phyloP scores from a whole-genome alignment of 1,140 invertebrate species.

The Cydia fagiglandana region DNA sequence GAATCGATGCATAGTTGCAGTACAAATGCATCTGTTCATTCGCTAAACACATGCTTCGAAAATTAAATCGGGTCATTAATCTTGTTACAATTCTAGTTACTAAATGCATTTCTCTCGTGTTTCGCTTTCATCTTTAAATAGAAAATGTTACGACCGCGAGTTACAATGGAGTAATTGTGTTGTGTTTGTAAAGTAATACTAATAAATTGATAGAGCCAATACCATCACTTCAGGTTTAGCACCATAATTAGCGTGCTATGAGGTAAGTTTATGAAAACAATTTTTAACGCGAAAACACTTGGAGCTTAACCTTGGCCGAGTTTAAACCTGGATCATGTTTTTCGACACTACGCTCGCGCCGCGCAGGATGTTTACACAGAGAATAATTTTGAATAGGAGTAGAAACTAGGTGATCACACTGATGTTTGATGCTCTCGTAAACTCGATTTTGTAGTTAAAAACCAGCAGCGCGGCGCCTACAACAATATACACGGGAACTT shows the following conservation, averaged over 20 bases:
- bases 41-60: conserved; percentile 4
- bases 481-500: conserved; percentile 30
- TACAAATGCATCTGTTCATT: neutral
- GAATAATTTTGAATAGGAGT: conserved; percentile 49
- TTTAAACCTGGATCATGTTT: conserved; percentile 57
- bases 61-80: conserved; percentile 18
- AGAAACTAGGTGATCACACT: conserved; percentile 32
- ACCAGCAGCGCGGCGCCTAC: conserved; percentile 7
- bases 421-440: conserved; percentile 39
- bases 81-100: conserved; percentile 3
- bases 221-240: conserved; percentile 25
- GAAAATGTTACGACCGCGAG: conserved; percentile 1
- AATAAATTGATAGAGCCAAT: conserved; percentile 10
- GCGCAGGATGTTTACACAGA: conserved; percentile 59
- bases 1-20: conserved; percentile 6
- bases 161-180: conserved; percentile 26
- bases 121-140: conserved; percentile 30
- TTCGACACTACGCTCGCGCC: conserved; percentile 39
- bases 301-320: conserved; percentile 59
- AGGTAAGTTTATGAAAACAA: conserved; percentile 1
- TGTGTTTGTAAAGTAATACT: conserved; percentile 1
- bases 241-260: neutral
- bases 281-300: conserved; percentile 9
- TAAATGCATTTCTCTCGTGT: conserved; percentile 7
- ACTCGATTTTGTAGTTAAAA: conserved; percentile 25